Conservation (phyloP, 1,140 invertebrate species). For the Dryas iulia region DNA sequence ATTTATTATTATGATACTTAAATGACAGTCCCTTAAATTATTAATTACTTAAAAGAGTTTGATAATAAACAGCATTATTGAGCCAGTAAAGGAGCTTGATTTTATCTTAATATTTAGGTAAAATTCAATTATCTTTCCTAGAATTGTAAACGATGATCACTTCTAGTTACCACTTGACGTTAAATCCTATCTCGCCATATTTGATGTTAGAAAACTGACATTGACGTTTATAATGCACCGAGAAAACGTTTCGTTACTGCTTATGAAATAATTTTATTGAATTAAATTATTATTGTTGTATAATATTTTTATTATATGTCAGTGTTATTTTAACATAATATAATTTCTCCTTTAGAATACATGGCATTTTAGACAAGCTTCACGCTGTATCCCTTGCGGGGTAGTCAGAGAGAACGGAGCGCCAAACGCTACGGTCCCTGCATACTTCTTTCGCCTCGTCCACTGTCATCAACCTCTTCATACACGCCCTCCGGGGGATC, state of each 20-base stretch:
- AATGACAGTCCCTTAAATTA: not conserved
- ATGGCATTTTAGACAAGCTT: too few species aligned
- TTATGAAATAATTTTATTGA: not conserved
- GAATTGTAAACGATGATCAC: constrained; percentile 18
- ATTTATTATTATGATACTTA: not conserved
- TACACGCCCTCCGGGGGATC: too few species aligned
- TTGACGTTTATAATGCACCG: constrained; percentile 19
- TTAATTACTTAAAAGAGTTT: not conserved
- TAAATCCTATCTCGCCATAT: constrained; percentile 48
- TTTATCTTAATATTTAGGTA: not conserved
- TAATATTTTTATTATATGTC: too few species aligned
- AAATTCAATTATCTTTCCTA: not conserved
- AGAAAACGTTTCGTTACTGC: constrained; percentile 21
- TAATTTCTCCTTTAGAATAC: too few species aligned
- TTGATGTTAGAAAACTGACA: constrained; percentile 31
- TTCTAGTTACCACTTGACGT: constrained; percentile 21
- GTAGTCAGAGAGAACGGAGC: too few species aligned
- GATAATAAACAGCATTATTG: not conserved
- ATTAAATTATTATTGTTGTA: not conserved
- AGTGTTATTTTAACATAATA: not conserved
- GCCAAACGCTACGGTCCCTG: too few species aligned
- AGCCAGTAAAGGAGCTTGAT: not conserved
- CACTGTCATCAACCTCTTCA: too few species aligned
- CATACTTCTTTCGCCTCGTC: too few species aligned
- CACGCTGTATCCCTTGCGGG: too few species aligned